phyloP scores from a whole-genome alignment of 2,797 vertebrate species.

The Pseudomugil gertrudae region DNA sequence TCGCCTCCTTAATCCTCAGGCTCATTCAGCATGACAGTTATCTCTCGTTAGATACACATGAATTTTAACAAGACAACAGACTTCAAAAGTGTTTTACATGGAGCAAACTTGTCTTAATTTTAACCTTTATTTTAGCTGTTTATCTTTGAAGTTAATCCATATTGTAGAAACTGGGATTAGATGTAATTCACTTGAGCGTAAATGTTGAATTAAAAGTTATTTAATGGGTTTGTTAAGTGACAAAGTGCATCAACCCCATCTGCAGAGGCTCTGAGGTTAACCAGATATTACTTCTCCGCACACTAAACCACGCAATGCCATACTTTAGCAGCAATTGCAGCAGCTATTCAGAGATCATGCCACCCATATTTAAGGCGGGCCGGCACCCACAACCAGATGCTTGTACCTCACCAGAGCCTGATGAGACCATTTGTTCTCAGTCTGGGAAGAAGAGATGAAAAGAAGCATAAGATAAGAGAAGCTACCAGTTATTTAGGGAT shows the following conservation, averaged over 20 bases:
- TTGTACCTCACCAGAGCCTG: slow-evolving; percentile 38
- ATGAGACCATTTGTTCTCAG: slow-evolving; percentile 65
- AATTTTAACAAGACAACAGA: slow-evolving; percentile 29
- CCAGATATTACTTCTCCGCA: slow-evolving; percentile 44
- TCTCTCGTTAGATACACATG: slow-evolving; percentile 32
- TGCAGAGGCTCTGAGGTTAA: slow-evolving; percentile 52
- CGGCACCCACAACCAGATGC: slow-evolving; percentile 51
- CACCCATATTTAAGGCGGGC: slow-evolving; percentile 59
- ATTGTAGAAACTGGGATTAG: neutral
- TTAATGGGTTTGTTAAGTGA: slow-evolving; percentile 1
- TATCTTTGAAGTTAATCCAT: neutral
- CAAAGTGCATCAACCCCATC: slow-evolving; percentile 13
- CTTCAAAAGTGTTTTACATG: neutral
- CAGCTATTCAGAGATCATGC: slow-evolving; percentile 48
- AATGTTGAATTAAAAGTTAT: neutral
- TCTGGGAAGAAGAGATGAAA: slow-evolving; percentile 54
- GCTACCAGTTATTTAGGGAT: slow-evolving; percentile 60
- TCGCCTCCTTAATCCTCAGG: slow-evolving; percentile 33
- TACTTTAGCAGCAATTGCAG: slow-evolving; percentile 46
- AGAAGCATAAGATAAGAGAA: slow-evolving; percentile 33
- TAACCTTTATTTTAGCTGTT: neutral
- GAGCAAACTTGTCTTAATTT: slow-evolving; percentile 6
- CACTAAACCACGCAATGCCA: slow-evolving; percentile 46
- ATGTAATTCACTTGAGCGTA: neutral
- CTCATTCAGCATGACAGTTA: slow-evolving; percentile 8